Evolutionary conservation across 2,113 vertebrate species (phyloP).

Genomic region (Lutjanus erythropterus): DNA sequence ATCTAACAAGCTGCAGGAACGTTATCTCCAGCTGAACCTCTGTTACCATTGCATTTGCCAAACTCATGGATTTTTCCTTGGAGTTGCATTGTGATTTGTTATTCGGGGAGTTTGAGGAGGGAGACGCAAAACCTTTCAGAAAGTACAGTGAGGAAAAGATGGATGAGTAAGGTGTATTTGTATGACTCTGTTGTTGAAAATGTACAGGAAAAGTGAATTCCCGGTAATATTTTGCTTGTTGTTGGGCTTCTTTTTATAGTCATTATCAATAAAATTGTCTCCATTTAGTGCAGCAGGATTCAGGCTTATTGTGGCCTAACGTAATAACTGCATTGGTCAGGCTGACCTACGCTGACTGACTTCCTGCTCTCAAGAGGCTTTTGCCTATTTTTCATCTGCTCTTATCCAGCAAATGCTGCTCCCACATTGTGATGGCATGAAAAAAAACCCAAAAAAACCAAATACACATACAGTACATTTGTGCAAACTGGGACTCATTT

Average conservation of each 20-base stretch:
- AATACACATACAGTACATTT: neutral
- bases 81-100: too few species aligned
- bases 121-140: too few species aligned
- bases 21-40: too few species aligned
- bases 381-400: constrained; percentile 9
- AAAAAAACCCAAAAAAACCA: too few species aligned
- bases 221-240: neutral
- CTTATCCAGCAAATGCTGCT: constrained; percentile 9
- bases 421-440: neutral
- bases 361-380: constrained; percentile 15
- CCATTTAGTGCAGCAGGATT: constrained; percentile 4
- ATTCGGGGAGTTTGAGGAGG: too few species aligned
- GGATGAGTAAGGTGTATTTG: too few species aligned
- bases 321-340: constrained; percentile 6
- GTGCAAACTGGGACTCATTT: neutral
- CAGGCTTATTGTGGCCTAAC: neutral
- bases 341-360: neutral
- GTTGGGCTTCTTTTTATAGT: neutral
- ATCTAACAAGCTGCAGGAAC: too few species aligned
- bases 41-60: too few species aligned
- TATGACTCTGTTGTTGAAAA: constrained; percentile 6
- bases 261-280: constrained; percentile 24
- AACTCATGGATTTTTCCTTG: too few species aligned
- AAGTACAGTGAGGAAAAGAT: too few species aligned
- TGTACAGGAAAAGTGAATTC: neutral